Evolutionary conservation across 2,888 invertebrate species (phyloP).

Genomic region (Ormyrus rosae): DNA sequence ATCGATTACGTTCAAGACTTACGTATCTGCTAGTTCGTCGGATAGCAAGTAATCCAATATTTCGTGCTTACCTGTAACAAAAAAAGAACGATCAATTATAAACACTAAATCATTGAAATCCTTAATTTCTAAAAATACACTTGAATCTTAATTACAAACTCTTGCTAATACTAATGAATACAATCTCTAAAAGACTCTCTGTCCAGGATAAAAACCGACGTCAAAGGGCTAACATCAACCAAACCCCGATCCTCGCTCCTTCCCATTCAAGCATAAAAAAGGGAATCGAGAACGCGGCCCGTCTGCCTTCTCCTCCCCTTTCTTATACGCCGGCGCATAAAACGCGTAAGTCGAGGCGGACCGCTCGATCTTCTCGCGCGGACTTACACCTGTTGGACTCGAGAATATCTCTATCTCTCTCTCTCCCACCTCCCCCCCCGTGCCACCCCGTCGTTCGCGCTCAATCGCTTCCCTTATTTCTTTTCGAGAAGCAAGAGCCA

Average conservation of each 20-base stretch:
- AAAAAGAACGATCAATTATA: conserved; percentile 3
- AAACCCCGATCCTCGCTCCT: no score
- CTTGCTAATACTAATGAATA: neutral
- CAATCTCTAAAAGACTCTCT: neutral
- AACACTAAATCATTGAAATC: neutral
- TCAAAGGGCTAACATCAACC: no score
- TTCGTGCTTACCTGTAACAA: conserved; percentile 44
- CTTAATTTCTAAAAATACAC: no score
- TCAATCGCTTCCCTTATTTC: conserved; percentile 44
- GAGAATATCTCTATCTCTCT: conserved; percentile 40
- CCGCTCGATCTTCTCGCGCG: conserved; percentile 63
- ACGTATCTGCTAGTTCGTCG: neutral
- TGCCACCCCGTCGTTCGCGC: neutral
- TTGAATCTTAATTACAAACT: no score
- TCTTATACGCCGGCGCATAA: conserved; percentile 8
- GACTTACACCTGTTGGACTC: conserved; percentile 74
- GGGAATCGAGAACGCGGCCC: neutral
- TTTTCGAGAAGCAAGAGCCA: conserved; percentile 18
- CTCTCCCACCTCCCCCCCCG: neutral
- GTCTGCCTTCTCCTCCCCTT: neutral
- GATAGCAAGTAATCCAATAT: neutral
- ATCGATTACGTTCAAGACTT: no score
- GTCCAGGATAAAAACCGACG: neutral
- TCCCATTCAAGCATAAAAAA: no score
- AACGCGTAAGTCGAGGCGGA: conserved; percentile 60